Conservation (phyloP, 2,888 invertebrate genomes). For the Pristionchus mayeri region DNA sequence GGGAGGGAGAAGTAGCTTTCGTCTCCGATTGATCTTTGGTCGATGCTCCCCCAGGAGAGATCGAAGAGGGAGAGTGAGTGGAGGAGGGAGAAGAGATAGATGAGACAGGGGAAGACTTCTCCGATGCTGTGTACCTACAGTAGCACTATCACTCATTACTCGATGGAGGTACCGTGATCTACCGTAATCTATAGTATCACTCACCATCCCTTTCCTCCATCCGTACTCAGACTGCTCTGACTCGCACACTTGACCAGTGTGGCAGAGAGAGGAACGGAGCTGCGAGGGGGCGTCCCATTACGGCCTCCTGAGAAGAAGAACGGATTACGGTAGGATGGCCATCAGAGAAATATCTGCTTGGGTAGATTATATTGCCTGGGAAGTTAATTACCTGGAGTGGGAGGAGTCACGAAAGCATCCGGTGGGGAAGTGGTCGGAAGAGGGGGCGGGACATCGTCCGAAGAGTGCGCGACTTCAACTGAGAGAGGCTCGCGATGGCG, state of each 20-base stretch:
- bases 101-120: slow-evolving; percentile 29
- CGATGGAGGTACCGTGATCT: not conserved
- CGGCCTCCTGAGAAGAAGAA: slow-evolving; percentile 36
- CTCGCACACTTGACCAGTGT: slow-evolving; percentile 29
- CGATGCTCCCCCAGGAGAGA: slow-evolving; percentile 23
- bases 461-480: slow-evolving; percentile 20
- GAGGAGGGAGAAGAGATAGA: slow-evolving; percentile 40
- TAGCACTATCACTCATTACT: too few relatives aligned
- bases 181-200: not conserved
- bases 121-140: slow-evolving; percentile 31
- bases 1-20: not conserved
- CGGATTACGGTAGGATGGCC: not conserved
- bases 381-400: slow-evolving; percentile 47
- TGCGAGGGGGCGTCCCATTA: slow-evolving; percentile 16
- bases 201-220: slow-evolving; percentile 43
- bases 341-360: too few relatives aligned
- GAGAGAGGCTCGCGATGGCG: slow-evolving; percentile 30
- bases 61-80: slow-evolving; percentile 46
- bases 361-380: too few relatives aligned
- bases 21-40: not conserved
- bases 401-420: slow-evolving; percentile 44
- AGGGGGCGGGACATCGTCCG: not conserved
- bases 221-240: slow-evolving; percentile 29
- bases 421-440: slow-evolving; percentile 28
- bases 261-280: slow-evolving; percentile 10